Percentiles rank a stretch among this genome's conserved stretches.
Evolutionary conservation across 2,888 invertebrate genomes (phyloP).

Genomic region (Lithophane socia): DNA sequence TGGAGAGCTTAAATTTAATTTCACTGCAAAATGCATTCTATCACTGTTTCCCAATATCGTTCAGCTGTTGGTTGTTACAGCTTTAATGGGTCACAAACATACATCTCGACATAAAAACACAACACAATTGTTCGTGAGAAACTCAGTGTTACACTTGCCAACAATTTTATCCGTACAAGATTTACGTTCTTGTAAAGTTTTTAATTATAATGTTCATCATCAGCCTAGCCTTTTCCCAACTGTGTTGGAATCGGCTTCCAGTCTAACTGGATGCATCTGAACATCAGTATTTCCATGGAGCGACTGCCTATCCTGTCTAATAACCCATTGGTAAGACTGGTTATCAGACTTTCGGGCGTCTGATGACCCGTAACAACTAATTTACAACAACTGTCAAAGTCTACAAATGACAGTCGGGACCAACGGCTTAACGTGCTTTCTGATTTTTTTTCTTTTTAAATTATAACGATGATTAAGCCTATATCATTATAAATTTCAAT

Average conservation of each 20-base stretch:
- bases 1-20: not conserved
- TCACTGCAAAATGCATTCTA: not conserved
- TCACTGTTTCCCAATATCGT: not conserved
- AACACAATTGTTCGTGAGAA: not conserved
- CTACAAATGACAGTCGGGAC: too few relatives aligned
- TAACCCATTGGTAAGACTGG: too few relatives aligned
- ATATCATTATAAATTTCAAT: conserved; percentile 1
- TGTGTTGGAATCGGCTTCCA: too few relatives aligned
- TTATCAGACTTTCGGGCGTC: too few relatives aligned
- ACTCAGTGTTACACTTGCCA: not conserved
- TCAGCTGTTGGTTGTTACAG: not conserved
- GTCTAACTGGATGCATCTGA: too few relatives aligned
- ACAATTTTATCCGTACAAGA: not conserved
- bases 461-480: too few relatives aligned
- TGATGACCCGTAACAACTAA: too few relatives aligned
- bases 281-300: too few relatives aligned
- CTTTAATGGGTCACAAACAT: not conserved
- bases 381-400: too few relatives aligned
- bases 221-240: too few relatives aligned
- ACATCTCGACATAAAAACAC: not conserved
- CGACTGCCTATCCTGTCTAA: too few relatives aligned
- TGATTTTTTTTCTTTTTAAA: not conserved
- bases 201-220: not conserved
- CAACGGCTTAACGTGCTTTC: too few relatives aligned
- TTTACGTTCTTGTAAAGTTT: not conserved